A percentile compares a stretch with the other conserved stretches of the same genome.
Evolutionary conservation across 35 echinoderm and acorn worm genomes (phyloP).

Genomic region (Apostichopus japonicus): DNA sequence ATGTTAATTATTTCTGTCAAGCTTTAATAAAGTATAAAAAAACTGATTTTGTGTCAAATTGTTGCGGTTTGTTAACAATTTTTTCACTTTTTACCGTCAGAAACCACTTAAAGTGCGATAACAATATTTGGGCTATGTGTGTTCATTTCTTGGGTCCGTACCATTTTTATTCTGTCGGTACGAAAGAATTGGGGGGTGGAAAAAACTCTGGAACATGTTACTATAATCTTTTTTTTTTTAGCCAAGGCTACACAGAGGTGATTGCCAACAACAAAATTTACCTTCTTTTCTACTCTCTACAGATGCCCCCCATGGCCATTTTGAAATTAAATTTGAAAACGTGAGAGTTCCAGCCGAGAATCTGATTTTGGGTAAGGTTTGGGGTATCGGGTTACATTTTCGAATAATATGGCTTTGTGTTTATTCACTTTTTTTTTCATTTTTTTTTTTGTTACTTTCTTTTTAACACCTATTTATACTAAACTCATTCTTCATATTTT

Average conservation of each 20-base stretch:
- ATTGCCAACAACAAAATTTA: not conserved
- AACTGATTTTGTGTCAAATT: too few relatives aligned
- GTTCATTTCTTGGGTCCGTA: not conserved
- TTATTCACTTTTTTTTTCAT: not conserved
- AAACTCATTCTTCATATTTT: not conserved
- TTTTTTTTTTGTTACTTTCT: not conserved
- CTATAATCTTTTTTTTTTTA: too few relatives aligned
- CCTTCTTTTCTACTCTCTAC: constrained; percentile 22
- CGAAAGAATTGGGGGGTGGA: too few relatives aligned
- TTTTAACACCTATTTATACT: constrained; percentile 8
- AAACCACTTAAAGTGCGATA: too few relatives aligned
- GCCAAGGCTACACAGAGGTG: too few relatives aligned
- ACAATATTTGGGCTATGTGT: too few relatives aligned
- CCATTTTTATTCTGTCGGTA: not conserved
- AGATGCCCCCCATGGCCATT: constrained; percentile 96
- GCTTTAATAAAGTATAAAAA: too few relatives aligned
- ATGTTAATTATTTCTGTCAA: too few relatives aligned
- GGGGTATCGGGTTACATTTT: constrained; percentile 22
- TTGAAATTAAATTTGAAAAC: constrained; percentile 88
- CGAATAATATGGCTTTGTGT: constrained; percentile 12
- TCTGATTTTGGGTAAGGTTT: constrained; percentile 82
- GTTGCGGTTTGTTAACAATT: too few relatives aligned
- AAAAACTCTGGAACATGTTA: too few relatives aligned
- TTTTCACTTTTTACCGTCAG: too few relatives aligned
- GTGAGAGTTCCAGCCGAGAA: constrained; percentile 89